Evolutionary conservation across 2,797 vertebrate genomes (phyloP), one percentile per base, ranked within the genome.

Genomic region (Denticeps clupeoides): DNA sequence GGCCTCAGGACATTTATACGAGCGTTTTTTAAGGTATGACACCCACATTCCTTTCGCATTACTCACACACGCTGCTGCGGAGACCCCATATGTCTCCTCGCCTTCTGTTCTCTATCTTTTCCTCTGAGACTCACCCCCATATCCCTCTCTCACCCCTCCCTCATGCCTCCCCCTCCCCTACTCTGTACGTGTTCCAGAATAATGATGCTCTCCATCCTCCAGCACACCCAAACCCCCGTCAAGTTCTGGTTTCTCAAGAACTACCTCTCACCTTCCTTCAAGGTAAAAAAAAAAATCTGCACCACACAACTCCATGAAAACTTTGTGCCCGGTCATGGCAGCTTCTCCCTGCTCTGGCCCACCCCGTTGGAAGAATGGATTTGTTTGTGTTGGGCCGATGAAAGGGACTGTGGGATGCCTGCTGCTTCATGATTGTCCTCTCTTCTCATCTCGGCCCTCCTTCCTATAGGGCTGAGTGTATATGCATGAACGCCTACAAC

Each of bases 241-340:
- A 98, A 97, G 73, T 98, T 98, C 73, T 97, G 94, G 94, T 95
- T 98, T 77, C 83, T 97, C 67, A 93, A 98, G 79, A 96, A 94
- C 71, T 97, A 93, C 60, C 90, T 98, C 43, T 98, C 94, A 1
- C 93, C 94, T 5, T 89, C 85, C 43, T 98, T 98, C 79, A 98
- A 94, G 86, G 94, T 97, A 80, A 65, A 38, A 29, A 21, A 15
- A 8, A 18, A 16, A 16, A 11, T 16, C 18, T 2, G 18, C 35
- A 10, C 45, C 13, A 33, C 13, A 7, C 7, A 35, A 45, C 51
- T 35, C 29, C 3, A 21, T 10, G 40, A 13, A 26, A 45, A 38
- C 32, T 12, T 45, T 32, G 11, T 11, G 4, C 31, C 32, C 10
- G n/a, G n/a, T n/a, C n/a, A n/a, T n/a, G n/a, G n/a, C n/a, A n/a